Percentiles rank a stretch among this genome's conserved stretches.
These are phyloP conservation scores for Cochlearius cochlearius DNA, from an alignment of 2,113 vertebrate species.

Conservation along the genomic window DNA sequence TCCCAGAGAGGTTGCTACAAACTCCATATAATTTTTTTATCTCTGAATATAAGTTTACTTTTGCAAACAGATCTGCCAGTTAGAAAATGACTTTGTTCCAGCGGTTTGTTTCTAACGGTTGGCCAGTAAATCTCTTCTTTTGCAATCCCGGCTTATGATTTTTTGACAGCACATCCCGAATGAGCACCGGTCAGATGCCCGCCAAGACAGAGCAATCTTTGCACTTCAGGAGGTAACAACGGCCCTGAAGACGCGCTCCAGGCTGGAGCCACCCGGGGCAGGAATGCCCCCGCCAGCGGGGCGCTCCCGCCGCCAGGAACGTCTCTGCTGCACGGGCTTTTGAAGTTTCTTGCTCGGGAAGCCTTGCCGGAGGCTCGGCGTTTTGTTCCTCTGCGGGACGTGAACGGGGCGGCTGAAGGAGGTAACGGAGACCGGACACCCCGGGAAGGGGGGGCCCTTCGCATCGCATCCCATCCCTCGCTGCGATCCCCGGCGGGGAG, in stretches of 20 bases:
- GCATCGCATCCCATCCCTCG: neutral
- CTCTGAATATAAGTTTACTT: neutral
- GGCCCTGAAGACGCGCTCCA: neutral
- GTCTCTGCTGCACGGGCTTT: rapidly evolving
- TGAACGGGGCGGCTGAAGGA: neutral
- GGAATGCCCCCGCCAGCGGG: neutral
- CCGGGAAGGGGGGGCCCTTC: neutral
- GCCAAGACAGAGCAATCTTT: neutral
- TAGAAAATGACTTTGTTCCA: neutral
- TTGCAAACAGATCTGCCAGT: neutral
- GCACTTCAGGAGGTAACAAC: neutral
- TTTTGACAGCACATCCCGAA: neutral
- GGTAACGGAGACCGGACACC: neutral
- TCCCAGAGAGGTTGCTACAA: neutral
- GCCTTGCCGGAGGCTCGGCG: neutral
- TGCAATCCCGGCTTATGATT: neutral
- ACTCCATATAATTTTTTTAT: neutral
- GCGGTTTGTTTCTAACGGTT: neutral
- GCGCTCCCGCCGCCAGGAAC: neutral
- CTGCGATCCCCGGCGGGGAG: neutral
- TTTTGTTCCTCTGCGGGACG: neutral
- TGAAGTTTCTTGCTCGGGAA: neutral
- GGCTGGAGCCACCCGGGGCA: neutral
- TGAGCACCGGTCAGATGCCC: neutral
- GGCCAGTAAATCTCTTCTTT: neutral